A percentile compares a stretch with the other conserved stretches of the same genome.
Evolutionary conservation across 1,140 invertebrate species (phyloP).

Genomic region (Campodea augens): DNA sequence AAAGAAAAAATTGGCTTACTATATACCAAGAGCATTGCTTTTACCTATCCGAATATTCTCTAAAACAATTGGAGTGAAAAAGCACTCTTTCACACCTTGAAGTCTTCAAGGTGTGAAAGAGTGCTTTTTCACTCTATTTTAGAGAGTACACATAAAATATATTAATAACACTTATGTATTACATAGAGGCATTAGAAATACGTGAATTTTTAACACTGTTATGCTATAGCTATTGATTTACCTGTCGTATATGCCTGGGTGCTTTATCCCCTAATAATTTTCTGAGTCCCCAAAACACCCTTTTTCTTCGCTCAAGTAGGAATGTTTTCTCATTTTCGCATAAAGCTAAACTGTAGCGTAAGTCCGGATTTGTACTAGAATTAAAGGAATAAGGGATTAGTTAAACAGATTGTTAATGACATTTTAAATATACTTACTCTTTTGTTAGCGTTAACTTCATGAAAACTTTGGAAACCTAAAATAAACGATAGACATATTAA

Average conservation of each 20-base stretch:
- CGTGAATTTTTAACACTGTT: not conserved
- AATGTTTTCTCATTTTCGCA: slow-evolving; percentile 27
- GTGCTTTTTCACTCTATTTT: not conserved
- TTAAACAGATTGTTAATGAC: not conserved
- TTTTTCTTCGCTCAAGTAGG: slow-evolving; percentile 17
- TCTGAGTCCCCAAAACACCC: slow-evolving; percentile 20
- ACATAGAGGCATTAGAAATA: not conserved
- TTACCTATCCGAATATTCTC: no score
- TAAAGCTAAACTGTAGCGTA: slow-evolving; percentile 21
- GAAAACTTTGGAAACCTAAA: slow-evolving; percentile 15
- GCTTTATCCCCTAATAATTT: slow-evolving; percentile 20
- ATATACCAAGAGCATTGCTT: no score
- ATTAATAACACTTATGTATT: not conserved
- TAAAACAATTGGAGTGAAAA: no score
- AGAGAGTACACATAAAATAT: not conserved
- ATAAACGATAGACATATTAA: slow-evolving; percentile 3
- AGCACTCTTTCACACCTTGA: no score
- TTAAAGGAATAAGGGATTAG: slow-evolving; percentile 3
- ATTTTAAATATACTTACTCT: slow-evolving; percentile 15
- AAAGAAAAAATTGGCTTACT: no score
- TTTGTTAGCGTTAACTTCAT: slow-evolving; percentile 13
- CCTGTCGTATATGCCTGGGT: slow-evolving; percentile 19
- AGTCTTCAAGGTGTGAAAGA: no score
- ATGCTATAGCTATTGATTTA: no score
- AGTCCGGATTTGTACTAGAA: slow-evolving; percentile 18